Base-by-base conservation (phyloP, 2,888 invertebrate species). In the Halocaridina rubra region DNA sequence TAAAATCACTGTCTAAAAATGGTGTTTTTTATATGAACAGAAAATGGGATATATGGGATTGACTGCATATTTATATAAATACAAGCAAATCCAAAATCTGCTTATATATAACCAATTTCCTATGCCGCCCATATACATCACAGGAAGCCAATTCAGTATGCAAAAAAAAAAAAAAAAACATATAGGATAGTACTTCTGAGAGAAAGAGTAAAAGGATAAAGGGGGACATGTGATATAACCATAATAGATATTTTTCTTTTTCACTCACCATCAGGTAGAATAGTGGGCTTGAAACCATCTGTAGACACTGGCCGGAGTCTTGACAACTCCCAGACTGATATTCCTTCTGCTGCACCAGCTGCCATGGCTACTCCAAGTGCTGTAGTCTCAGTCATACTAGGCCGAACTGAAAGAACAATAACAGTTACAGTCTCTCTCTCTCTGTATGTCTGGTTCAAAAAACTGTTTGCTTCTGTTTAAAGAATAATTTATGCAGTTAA, bases 291-390 rank as follows among this genome's bases (percentile, higher is more conserved):
- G 84, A 88, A 88, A 53, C 76, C 76, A 75, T 88, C 88, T 27
- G 84, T 87, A 32, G 87, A 82, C 27, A 81, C 75, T 3, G 86
- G 88, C 2, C 80, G 71, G 29, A 87, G 80, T 24, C 82, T 81
- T 27, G 80, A 77, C 53, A 88, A 74, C 69, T 87, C 87, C 87
- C 87, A 87, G 2, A 88, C 87, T 22, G 32, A 78, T 19, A 88
- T 81, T 8, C 95, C 95, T 69, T 93, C 93, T 0, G 97, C 96
- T 80, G 93, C 92, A 10, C 96, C 97, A 7, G 98, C 98, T 39
- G 95, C 96, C 92, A 98, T 95, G 0, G 97, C 98, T 46, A 94
- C 98, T 29, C 99, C 99, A 89, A 99, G 92, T 0, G 98, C 95
- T 0, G 98, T 96, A 89, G 98, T 96, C 91, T 99, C 98, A 89